Conservation (phyloP, 2,113 vertebrate species). For the Isichthys henryi region DNA sequence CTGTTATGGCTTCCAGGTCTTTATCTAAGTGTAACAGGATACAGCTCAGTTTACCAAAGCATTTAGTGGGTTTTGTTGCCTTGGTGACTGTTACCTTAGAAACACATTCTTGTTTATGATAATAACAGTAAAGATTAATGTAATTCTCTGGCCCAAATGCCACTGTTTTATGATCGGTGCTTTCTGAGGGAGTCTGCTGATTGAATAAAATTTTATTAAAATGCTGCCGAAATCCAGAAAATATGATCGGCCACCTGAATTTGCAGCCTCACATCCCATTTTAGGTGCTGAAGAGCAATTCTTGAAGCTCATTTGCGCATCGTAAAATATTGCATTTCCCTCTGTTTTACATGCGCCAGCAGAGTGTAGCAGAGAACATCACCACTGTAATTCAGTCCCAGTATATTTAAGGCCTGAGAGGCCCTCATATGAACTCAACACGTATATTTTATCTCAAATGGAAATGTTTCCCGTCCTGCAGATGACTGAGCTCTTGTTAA, state of each 20-base stretch:
- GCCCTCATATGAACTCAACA: slow-evolving; percentile 26
- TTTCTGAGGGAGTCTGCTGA: neutral
- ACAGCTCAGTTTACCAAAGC: neutral
- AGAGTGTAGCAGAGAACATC: neutral
- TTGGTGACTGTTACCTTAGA: slow-evolving; percentile 7
- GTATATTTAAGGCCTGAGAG: slow-evolving; percentile 8
- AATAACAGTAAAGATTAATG: slow-evolving; percentile 11
- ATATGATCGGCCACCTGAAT: neutral
- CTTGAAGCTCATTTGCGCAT: neutral
- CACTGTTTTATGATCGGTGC: neutral
- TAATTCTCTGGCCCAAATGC: slow-evolving; percentile 1
- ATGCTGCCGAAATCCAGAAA: neutral
- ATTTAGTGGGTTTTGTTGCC: neutral
- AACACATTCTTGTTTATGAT: slow-evolving; percentile 11
- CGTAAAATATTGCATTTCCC: neutral
- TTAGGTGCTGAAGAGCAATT: neutral
- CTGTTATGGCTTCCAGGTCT: neutral
- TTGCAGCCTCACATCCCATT: neutral
- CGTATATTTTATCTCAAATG: slow-evolving; percentile 34
- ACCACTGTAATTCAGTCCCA: slow-evolving; percentile 15
- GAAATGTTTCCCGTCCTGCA: slow-evolving; percentile 19
- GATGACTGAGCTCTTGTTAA: neutral
- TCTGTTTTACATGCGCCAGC: neutral
- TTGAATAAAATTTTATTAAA: neutral
- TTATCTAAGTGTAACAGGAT: neutral